Base-by-base conservation (phyloP, 2,888 invertebrate species). In the Hoplodrina ambigua region DNA sequence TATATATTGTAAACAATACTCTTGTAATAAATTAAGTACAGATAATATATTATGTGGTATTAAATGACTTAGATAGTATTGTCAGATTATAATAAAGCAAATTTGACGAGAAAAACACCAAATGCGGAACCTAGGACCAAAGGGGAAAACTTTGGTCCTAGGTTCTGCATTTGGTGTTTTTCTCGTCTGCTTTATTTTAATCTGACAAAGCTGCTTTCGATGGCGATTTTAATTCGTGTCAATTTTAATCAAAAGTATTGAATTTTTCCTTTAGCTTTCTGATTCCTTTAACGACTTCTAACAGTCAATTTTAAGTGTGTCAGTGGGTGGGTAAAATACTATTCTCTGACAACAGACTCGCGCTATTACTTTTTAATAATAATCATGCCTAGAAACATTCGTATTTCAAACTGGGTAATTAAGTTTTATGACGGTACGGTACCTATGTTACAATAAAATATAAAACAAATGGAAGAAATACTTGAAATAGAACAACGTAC, bases 401-500 rank as follows among this genome's bases (percentile, higher is more conserved):
- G 11, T 41, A 54, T 2, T 67, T 25, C 33, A 57, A 49, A 53
- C 25, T 50, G 54, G 44, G 33, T 58, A 55, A 50, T 55, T n/a
- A 44, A 49, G 17, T 49, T 75, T 54, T n/a, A n/a, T n/a, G n/a
- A n/a, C n/a, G n/a, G n/a, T 33, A 52, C 25, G 19, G 17, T 41
- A 56, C 11, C 5, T 37, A 7, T 3, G 46, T n/a, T n/a, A 25
- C 57, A 20, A 54, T 54, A 41, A 53, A 11, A 73, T 75, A 50
- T 58, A 54, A 30, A 37, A n/a, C 17, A 49, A 49, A 41, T 33
- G 41, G n/a, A 75, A 58, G n/a, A 57, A 67, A n/a, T 49, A 5
- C 41, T 53, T 15, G 8, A 41, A 33, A n/a, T 37, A 58, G 5
- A 66, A 54, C 20, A 33, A 49, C 17, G 15, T 15, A 46, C 17